Evolutionary conservation across 2,888 invertebrate genomes (phyloP).

Genomic region (Congeria kusceri): DNA sequence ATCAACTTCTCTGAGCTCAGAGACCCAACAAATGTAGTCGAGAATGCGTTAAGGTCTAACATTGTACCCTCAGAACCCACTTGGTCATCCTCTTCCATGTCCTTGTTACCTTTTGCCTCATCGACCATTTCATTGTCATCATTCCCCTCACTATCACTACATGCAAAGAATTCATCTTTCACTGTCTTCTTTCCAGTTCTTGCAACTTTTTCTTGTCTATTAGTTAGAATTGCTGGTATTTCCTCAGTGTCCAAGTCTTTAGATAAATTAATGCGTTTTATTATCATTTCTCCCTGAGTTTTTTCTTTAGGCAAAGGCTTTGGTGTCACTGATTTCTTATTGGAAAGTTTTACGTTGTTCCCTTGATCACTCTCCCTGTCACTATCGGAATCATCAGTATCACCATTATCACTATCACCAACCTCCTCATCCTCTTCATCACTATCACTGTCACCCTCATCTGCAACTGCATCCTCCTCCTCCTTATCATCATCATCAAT

Average conservation of each 20-base stretch:
- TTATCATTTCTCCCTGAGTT: conserved; percentile 66
- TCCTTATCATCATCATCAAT: not conserved
- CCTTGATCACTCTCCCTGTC: not conserved
- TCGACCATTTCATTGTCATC: conserved; percentile 24
- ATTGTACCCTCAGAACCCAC: not conserved
- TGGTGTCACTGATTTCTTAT: not conserved
- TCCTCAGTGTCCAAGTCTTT: conserved; percentile 45
- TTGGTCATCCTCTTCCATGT: conserved; percentile 14
- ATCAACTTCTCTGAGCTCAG: conserved; percentile 46
- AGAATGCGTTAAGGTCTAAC: conserved; percentile 56
- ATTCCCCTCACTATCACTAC: conserved; percentile 40
- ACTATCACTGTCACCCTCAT: not conserved
- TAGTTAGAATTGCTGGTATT: conserved; percentile 30
- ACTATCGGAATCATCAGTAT: not conserved
- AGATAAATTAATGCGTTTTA: conserved; percentile 67
- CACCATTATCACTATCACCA: conserved; percentile 1
- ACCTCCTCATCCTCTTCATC: conserved; percentile 25
- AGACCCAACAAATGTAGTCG: conserved; percentile 63
- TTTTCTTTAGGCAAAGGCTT: conserved; percentile 28
- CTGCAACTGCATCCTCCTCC: conserved; percentile 3
- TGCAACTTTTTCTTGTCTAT: conserved; percentile 2
- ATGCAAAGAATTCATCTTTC: conserved; percentile 56
- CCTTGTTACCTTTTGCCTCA: conserved; percentile 33
- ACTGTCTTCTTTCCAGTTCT: conserved; percentile 40
- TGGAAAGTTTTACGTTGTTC: not conserved